Evolutionary conservation across 2,797 vertebrate species (phyloP).

Genomic region (Streptopelia turtur): DNA sequence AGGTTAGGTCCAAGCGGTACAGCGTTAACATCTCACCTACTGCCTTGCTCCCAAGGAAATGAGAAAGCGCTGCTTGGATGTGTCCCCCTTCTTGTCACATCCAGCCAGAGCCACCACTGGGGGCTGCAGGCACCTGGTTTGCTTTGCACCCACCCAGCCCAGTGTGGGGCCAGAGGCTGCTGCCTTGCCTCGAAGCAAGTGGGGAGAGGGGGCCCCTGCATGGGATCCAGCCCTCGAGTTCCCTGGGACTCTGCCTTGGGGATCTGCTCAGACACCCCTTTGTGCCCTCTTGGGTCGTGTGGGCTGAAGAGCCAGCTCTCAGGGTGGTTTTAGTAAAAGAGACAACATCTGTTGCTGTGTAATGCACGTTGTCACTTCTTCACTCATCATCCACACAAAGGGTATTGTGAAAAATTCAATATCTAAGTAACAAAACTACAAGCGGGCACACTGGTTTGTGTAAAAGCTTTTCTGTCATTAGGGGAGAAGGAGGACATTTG

Average conservation of each 20-base stretch:
- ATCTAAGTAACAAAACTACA: neutral
- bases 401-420: neutral
- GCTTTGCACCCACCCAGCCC: neutral
- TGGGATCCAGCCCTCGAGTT: neutral
- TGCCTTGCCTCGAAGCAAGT: neutral
- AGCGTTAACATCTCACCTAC: neutral
- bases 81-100: accelerated
- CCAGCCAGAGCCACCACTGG: neutral
- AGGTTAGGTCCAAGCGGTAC: neutral
- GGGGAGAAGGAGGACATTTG: neutral
- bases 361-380: neutral
- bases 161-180: neutral
- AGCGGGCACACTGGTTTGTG: neutral
- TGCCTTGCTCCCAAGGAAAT: neutral
- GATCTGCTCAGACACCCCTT: neutral
- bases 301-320: neutral
- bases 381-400: neutral
- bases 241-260: neutral
- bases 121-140: neutral
- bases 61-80: neutral
- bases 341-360: neutral
- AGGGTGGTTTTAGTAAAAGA: neutral
- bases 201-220: accelerated
- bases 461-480: neutral
- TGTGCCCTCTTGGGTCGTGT: neutral